Base-by-base conservation (phyloP, 2,797 vertebrate genomes). In the Antennarius maculatus region DNA sequence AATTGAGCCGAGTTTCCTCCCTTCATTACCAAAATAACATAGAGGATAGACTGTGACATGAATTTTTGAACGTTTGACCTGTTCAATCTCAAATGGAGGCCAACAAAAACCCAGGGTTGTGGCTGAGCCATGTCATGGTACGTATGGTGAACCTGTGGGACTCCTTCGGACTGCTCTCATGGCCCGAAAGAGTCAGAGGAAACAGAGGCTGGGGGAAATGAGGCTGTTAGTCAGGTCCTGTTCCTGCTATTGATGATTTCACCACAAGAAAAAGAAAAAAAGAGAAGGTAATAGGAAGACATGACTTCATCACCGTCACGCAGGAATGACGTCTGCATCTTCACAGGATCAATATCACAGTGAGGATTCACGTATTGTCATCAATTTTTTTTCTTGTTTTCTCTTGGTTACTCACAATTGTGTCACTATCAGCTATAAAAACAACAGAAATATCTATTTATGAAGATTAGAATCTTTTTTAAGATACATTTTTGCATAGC, bases 221-320 rank as follows among this genome's bases (percentile, higher is more conserved):
- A 80, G 80, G 65, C 71, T 83, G 83, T 88, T 84, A 82, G 83
- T 88, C 83, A 85, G 88, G 69, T 78, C 74, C 78, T 80, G 77
- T 91, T 92, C 88, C 90, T 88, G 86, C 85, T 85, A 81, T 76
- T 71, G 57, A 59, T 85, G 77, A 56, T 81, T 85, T 87, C 87
- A 86, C 81, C 47, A 50, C 52, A 47, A 77, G 64, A 63, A 61
- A 37, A 64, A 62, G 54, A 49, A 61, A 66, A 64, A 62, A 2
- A 23, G 23, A 23, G 49, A 55, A 58, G 41, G 46, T 68, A 69
- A 56, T 18, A 69, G 69, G 61, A 81, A 82, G 63, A 52, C 37
- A 29, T 78, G 66, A 79, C 67, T 63, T 84, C 79, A 82, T 67
- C 31, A 15, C 29, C 45, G 31, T 15, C 45, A 6, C 45, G 60